A percentile compares a stretch with the other conserved stretches of the same genome.
Evolutionary conservation across 30 jellyfish, hydroid and myxozoan genomes (phyloP).

Genomic region (Turritopsis rubra): DNA sequence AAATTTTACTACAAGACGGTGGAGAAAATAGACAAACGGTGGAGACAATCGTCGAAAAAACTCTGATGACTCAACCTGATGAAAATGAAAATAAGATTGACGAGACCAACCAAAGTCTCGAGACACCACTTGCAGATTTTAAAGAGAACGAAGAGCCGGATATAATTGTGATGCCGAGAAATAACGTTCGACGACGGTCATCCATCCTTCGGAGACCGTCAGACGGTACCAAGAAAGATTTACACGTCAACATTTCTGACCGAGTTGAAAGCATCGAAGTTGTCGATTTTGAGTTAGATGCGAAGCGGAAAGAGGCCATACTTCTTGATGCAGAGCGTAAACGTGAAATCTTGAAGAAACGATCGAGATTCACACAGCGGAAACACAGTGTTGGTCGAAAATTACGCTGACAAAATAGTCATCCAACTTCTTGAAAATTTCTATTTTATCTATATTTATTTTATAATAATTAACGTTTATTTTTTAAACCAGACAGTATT

Average conservation of each 20-base stretch:
- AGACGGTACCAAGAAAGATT: background rate
- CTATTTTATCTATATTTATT: background rate
- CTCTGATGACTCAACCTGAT: background rate
- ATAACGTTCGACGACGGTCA: background rate
- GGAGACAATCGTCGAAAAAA: background rate
- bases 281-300: background rate
- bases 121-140: background rate
- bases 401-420: background rate
- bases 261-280: background rate
- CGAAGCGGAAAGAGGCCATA: background rate
- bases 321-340: background rate
- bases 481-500: background rate
- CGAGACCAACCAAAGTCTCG: too few relatives aligned
- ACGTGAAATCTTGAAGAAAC: background rate
- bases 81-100: too few relatives aligned
- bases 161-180: background rate
- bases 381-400: slow-evolving; percentile 23
- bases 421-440: background rate
- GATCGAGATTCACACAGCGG: slow-evolving; percentile 8
- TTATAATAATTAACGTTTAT: background rate
- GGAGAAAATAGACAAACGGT: background rate
- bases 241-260: background rate
- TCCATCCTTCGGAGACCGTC: background rate
- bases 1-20: background rate
- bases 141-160: background rate